Evolutionary conservation across 2,888 invertebrate genomes (phyloP), one percentile per base, ranked within the genome.

Genomic region (Limenitis camilla): DNA sequence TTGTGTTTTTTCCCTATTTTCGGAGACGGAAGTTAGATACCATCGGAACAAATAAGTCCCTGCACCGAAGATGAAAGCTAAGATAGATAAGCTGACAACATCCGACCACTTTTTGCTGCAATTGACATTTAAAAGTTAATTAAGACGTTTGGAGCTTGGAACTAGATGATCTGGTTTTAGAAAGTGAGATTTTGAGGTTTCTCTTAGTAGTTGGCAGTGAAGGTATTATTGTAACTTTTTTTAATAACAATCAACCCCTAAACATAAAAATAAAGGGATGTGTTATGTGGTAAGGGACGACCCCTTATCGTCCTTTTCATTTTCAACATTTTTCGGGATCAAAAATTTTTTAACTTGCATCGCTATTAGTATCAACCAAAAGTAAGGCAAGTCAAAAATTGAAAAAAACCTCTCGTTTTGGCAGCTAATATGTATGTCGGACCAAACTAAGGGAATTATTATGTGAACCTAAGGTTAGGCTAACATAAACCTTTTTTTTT

Each of bases 91-190:
- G 11, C n/a, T 33, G 40, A 52, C 56, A 49, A 40, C 53, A 48
- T 55, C 52, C 46, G 36, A 53, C 54, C 44, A 50, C 47, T 44
- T 57, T 53, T 54, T 58, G 49, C 43, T 40, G 42, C 53, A 49
- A 60, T 61, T 61, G 61, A 60, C 61, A 61, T 60, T 63, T 59
- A 61, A 61, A 53, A 55, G 58, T 50, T 61, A 58, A 60, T 62
- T 62, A 55, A 58, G 50, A 56, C 43, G 49, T 36, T 55, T 32
- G 38, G 46, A 40, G 40, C 44, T 36, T 47, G 51, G 33, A 61
- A 55, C 51, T 52, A 44, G 56, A 41, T 46, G 42, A 61, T 62
- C 61, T 33, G 31, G 63, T 64, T 62, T 65, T 64, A 65, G 65
- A 65, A 65, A 65, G 65, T 62, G 60, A 40, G 35, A 53, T 51